Evolutionary conservation across 2,797 vertebrate genomes (phyloP), one percentile per base, ranked within the genome.

Genomic region (Neoniphon sammara): DNA sequence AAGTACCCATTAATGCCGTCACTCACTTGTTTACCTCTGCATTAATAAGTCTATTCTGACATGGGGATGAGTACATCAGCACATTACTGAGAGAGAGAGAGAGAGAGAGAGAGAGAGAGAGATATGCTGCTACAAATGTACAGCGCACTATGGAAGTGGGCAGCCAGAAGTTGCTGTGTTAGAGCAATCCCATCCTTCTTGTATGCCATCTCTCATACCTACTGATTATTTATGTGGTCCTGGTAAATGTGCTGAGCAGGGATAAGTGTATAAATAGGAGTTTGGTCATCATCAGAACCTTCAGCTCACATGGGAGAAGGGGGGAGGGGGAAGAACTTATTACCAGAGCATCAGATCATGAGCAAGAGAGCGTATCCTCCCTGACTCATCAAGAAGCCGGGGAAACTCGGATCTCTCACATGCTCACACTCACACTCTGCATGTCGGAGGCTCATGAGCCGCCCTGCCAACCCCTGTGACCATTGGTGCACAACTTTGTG

Each of bases 221-320:
- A 46, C 81, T 83, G 87, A 90, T 89, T 90, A 91, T 90, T 90
- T 89, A 91, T 91, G 88, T 77, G 82, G 30, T 77, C 15, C 79
- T 66, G 52, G 66, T 78, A 80, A 93, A 93, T 92, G 83, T 93
- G 90, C 90, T 93, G 91, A 91, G 90, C 77, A 31, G 46, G 66
- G 81, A 83, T 78, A 65, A 78, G 88, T 83, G 82, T 91, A 93
- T 91, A 91, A 92, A 93, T 92, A 92, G 92, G 78, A 55, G 73
- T 69, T 63, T 57, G 82, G 89, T 78, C 90, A 89, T 91, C 85
- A 84, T 90, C 79, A 78, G 84, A 85, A 84, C 61, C 82, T 78
- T 74, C 60, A 57, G 73, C 75, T 91, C 77, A 66, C 63, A 50
- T 42, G 68, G 72, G 61, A 73, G 46, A 21, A 7, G 18, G 75